A percentile compares a stretch with the other conserved stretches of the same genome.
Evolutionary conservation across 2,113 vertebrate genomes (phyloP).

Genomic region (Callipepla squamata): DNA sequence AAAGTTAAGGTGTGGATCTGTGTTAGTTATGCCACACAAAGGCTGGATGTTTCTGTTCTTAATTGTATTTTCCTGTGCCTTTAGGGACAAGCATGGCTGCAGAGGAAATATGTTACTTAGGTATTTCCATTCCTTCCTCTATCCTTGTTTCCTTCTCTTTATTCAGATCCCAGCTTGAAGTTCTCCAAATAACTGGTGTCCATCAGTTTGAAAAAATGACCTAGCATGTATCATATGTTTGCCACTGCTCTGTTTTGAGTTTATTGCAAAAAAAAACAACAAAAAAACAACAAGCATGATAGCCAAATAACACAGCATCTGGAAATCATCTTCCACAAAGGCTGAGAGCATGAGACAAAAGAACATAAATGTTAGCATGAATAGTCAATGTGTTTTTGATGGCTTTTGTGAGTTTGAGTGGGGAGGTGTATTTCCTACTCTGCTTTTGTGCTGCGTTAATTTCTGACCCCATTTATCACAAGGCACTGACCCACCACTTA

Average conservation of each 20-base stretch:
- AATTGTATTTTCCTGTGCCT: neutral
- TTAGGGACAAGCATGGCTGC: neutral
- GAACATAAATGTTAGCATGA: neutral
- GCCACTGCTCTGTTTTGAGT: neutral
- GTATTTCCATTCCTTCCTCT: neutral
- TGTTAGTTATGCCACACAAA: neutral
- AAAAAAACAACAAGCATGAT: neutral
- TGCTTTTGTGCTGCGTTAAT: neutral
- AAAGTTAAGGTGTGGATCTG: neutral
- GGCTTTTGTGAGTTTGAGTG: accelerated
- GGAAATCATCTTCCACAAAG: neutral
- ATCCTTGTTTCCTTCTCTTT: neutral
- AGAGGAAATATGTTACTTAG: neutral
- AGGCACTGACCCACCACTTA: neutral
- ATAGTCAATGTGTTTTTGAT: neutral
- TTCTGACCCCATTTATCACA: neutral
- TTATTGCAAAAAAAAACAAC: neutral
- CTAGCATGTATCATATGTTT: accelerated
- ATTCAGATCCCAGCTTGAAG: neutral
- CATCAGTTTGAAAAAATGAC: neutral
- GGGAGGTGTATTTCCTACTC: neutral
- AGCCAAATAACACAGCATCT: neutral
- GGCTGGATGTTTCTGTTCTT: neutral
- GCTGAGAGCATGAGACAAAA: neutral
- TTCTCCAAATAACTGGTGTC: neutral